Evolutionary conservation across 2,113 vertebrate genomes (phyloP), one percentile per base, ranked within the genome.

Genomic region (Plotosus lineatus): DNA sequence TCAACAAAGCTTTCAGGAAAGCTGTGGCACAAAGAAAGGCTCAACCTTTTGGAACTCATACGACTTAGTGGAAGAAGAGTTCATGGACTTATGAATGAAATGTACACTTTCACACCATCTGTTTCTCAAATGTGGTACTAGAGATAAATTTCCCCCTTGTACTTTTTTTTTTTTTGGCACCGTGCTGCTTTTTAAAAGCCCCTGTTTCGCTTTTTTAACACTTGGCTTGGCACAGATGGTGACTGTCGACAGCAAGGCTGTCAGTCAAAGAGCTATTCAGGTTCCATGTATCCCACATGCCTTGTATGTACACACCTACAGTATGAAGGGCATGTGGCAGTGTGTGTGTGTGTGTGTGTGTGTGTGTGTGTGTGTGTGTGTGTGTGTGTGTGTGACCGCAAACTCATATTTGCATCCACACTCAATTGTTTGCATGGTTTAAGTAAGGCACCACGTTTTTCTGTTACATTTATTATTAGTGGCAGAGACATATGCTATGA

Each of bases 171-270:
- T 82, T 66, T 83, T 68, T 60, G 78, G 58, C 77, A 73, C 77
- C 14, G 78, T 60, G 66, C 74, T 77, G 78, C 71, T 60, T 76
- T 81, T 81, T 83, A 55, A 63, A 80, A 63, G 79, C 86, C 81
- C 73, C 63, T 66, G 71, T 68, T 51, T 82, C 81, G 75, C 82
- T 83, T 68, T 77, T 50, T 58, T 66, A 68, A 63, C 12, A 44
- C 40, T 58, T 46, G 66, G 66, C 50, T 87, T 68, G 75, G 76
- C 89, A 89, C 91, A 93, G 92, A 92, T 92, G 91, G 90, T 78
- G 44, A 61, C 84, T 85, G 85, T 84, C 83, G 84, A 85, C 82
- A 86, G 82, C 65, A 78, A 82, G 83, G 82, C 82, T 85, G 87
- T 88, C 88, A 85, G 78, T 87, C 82, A 87, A 44, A 81, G 80